Conservation (phyloP, 2,797 vertebrate species). For the Liasis olivaceus region DNA sequence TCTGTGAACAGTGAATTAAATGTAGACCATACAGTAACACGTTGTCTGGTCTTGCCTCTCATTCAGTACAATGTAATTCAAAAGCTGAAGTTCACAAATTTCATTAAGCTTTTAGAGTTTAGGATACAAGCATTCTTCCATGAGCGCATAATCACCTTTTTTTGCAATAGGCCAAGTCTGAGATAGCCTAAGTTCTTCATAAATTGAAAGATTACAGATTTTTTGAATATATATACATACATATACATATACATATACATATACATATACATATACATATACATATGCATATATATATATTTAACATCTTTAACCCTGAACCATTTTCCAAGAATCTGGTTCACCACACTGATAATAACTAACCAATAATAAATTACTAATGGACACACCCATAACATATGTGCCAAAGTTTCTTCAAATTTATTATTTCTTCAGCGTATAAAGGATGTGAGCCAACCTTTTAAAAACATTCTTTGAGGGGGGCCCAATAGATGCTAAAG, state of each 20-base stretch:
- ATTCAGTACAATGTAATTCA: not conserved
- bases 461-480: not conserved
- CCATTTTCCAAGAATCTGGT: not conserved
- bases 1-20: not conserved
- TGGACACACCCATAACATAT: not conserved
- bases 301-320: not conserved
- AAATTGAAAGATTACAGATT: not conserved
- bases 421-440: not conserved
- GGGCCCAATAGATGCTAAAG: not conserved
- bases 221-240: not conserved
- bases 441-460: not conserved
- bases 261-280: no score
- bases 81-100: not conserved
- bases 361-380: not conserved
- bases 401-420: not conserved
- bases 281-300: not conserved
- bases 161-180: not conserved
- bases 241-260: no score
- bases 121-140: not conserved
- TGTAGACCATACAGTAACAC: not conserved
- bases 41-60: not conserved
- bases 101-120: not conserved
- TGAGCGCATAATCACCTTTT: not conserved
- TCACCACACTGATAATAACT: not conserved
- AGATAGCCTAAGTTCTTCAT: not conserved